A percentile compares a stretch with the other conserved stretches of the same genome.
These are phyloP conservation scores for Phyllostomus discolor DNA, from an alignment of 2,113 vertebrate genomes.

Conservation along the genomic window DNA sequence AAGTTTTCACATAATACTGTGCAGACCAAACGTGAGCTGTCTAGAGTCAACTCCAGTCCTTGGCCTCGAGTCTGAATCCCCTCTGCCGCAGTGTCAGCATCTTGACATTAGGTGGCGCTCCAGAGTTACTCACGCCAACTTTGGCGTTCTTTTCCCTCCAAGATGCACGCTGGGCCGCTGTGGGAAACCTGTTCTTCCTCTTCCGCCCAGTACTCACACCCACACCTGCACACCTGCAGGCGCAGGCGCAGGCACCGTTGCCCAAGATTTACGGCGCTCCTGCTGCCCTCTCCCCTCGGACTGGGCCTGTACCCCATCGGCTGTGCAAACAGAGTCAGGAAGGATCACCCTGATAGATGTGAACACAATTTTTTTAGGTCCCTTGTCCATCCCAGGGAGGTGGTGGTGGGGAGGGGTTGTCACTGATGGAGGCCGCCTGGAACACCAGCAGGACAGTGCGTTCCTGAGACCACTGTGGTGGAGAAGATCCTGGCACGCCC, in stretches of 20 bases:
- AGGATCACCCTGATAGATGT: not conserved
- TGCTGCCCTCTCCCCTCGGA: not conserved
- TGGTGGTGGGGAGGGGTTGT: not conserved
- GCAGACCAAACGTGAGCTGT: not conserved
- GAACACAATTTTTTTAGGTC: not conserved
- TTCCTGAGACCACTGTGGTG: not conserved
- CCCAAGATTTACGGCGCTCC: not conserved
- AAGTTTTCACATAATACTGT: not conserved
- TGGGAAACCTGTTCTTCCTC: not conserved
- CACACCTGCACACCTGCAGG: not conserved
- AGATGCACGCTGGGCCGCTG: not conserved
- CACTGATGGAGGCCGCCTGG: not conserved
- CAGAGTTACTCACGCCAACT: not conserved
- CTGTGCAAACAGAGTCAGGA: not conserved
- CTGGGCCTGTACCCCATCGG: not conserved
- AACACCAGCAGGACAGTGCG: not conserved
- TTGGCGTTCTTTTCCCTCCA: not conserved
- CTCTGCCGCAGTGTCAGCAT: not conserved
- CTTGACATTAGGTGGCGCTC: constrained; percentile 7
- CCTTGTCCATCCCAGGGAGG: not conserved
- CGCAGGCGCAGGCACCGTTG: not conserved
- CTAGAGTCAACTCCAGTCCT: not conserved
- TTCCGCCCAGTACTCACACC: not conserved
- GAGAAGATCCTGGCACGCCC: not conserved
- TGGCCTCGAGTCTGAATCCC: not conserved